Evolutionary conservation across 2,888 invertebrate species (phyloP).

Genomic region (Pachycephus smyrnensis): DNA sequence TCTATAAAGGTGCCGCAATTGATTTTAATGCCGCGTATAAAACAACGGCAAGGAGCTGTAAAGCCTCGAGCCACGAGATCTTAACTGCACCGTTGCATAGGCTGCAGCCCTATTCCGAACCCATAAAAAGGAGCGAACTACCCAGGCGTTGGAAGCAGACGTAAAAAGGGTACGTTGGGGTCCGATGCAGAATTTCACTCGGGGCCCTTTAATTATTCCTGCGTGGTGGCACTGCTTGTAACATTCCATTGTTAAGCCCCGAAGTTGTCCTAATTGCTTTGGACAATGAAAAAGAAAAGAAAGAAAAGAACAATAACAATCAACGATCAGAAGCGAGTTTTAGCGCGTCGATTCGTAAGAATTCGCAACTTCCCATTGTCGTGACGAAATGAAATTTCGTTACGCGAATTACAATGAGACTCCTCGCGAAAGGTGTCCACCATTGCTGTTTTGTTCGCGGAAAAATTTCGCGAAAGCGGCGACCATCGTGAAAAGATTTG

Average conservation of each 20-base stretch:
- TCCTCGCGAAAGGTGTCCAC: too few relatives aligned
- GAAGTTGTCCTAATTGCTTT: neutral
- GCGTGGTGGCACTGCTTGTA: neutral
- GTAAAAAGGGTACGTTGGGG: neutral
- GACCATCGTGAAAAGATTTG: neutral
- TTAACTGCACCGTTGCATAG: slow-evolving; percentile 2
- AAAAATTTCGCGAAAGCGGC: too few relatives aligned
- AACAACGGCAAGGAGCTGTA: slow-evolving; percentile 39
- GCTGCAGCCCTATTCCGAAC: neutral
- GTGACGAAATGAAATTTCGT: neutral
- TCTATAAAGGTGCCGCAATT: slow-evolving; percentile 52
- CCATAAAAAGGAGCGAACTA: slow-evolving; percentile 1
- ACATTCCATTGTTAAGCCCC: neutral
- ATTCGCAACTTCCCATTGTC: neutral
- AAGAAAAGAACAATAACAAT: too few relatives aligned
- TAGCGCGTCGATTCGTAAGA: too few relatives aligned
- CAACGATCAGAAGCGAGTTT: too few relatives aligned
- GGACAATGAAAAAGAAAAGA: too few relatives aligned
- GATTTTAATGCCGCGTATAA: slow-evolving; percentile 51
- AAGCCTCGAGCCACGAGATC: slow-evolving; percentile 28
- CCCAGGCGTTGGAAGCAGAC: neutral
- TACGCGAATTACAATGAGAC: neutral
- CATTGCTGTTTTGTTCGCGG: too few relatives aligned
- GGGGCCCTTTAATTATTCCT: neutral
- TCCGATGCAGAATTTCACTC: neutral